These are phyloP conservation scores for Triops longicaudatus DNA, from an alignment of 1,140 invertebrate genomes.

Conservation along the genomic window DNA sequence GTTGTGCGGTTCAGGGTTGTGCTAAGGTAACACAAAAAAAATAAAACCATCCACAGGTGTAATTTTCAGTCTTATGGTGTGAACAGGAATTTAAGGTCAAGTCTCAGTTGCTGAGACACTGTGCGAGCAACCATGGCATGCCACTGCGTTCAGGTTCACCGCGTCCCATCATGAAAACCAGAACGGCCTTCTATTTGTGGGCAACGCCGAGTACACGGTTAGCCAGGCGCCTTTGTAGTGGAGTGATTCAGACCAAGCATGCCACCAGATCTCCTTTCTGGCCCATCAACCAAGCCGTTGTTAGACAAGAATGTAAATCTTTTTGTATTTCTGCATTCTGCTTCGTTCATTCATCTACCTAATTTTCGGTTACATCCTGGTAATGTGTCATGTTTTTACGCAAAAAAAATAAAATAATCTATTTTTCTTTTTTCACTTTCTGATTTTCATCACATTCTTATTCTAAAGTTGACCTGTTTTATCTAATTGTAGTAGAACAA, in stretches of 20 bases:
- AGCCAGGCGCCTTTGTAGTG: constrained; percentile 71
- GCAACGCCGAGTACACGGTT: constrained; percentile 75
- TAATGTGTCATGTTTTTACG: too few species aligned
- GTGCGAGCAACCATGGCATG: constrained; percentile 79
- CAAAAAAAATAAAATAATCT: too few species aligned
- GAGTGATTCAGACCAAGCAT: constrained; percentile 72
- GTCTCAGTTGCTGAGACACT: constrained; percentile 81
- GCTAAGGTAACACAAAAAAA: constrained; percentile 52
- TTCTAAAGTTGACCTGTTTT: too few species aligned
- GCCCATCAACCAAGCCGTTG: constrained; percentile 69
- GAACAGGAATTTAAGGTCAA: constrained; percentile 79
- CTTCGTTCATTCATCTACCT: not conserved
- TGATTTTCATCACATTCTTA: constrained; percentile 21
- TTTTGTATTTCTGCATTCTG: too few species aligned
- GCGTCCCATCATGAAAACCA: constrained; percentile 89
- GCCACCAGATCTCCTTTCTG: constrained; percentile 78
- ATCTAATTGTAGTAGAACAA: too few species aligned
- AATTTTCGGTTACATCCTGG: too few species aligned
- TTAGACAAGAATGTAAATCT: constrained; percentile 73
- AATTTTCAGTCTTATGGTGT: constrained; percentile 22
- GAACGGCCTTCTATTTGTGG: constrained; percentile 88
- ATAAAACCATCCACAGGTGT: not conserved
- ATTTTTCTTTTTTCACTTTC: constrained; percentile 18
- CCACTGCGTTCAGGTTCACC: constrained; percentile 61
- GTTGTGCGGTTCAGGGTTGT: constrained; percentile 80